Conservation (phyloP, 1,140 invertebrate genomes). For the Ips typographus region DNA sequence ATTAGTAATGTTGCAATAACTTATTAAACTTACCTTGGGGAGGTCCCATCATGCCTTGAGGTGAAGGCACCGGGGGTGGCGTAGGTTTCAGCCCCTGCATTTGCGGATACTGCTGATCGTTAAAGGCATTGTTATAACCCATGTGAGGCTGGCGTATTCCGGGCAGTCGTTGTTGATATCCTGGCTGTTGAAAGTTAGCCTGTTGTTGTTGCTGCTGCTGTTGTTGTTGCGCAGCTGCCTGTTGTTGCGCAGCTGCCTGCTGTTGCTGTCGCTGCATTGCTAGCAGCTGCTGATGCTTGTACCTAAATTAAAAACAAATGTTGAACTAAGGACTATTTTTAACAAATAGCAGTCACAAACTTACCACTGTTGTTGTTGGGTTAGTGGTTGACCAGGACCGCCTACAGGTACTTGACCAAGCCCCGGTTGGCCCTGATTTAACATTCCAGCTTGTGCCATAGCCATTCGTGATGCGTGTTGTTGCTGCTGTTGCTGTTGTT, state of each 20-base stretch:
- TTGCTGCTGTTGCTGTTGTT: constrained; percentile 43
- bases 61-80: constrained; percentile 66
- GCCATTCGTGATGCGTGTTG: constrained; percentile 46
- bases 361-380: constrained; percentile 55
- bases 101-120: constrained; percentile 50
- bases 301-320: constrained; percentile 45
- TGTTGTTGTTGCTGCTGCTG: constrained; percentile 56
- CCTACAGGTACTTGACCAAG: constrained; percentile 48
- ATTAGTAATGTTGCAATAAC: no score
- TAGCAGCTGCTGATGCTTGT: constrained; percentile 60
- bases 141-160: constrained; percentile 53
- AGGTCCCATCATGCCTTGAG: constrained; percentile 58
- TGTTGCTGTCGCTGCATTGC: constrained; percentile 54
- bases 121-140: constrained; percentile 52
- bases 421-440: constrained; percentile 53
- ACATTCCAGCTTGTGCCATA: constrained; percentile 52
- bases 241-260: constrained; percentile 35
- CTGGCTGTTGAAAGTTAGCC: constrained; percentile 50
- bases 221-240: constrained; percentile 50
- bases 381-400: constrained; percentile 54
- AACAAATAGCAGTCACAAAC: neutral
- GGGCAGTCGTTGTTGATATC: constrained; percentile 51
- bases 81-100: constrained; percentile 63
- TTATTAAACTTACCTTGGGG: no score
- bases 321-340: constrained; percentile 5